Base-by-base conservation (phyloP, 2,113 vertebrate species). In the Cynocephalus volans region DNA sequence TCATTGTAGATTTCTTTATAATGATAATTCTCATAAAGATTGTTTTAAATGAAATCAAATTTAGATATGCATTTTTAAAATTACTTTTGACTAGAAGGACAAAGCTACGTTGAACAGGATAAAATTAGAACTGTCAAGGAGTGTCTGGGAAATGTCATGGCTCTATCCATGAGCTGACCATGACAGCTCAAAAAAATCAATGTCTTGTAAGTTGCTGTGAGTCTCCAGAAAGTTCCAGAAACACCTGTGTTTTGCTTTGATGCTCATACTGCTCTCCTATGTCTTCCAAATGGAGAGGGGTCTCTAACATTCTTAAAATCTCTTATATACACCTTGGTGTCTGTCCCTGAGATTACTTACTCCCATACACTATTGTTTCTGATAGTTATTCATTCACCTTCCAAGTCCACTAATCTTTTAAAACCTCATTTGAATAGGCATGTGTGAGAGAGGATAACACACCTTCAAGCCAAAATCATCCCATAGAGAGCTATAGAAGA, bases 21-120 rank as follows among this genome's bases (percentile, higher is more conserved):
- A 70, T 28, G 54, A 48, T 89, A 87, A 93, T 4, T 8, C 92
- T 80, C 48, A 72, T 28, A 60, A 54, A 86, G 56, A 28, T 69
- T 95, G 11, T 75, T 82, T 97, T 86, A 52, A 95, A 50, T 89
- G n/a, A 94, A 96, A 93, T 82, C 4, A 88, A 80, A 90, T 84
- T 87, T 95, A 76, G 31, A 70, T 48, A 75, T 64, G 3, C 18
- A 54, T 65, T 89, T 97, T 91, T 67, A 8, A 48, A 95, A 41
- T 28, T 67, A 52, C 52, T 82, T 76, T 97, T n/a, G 13, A 95
- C 54, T 64, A 62, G 33, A 52, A 95, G 36, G 79, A 72, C 14
- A 96, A 79, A 77, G 11, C 5, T 75, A 58, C 70, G n/a, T 79
- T 69, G 33, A 95, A 84, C 64, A 76, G 26, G 19, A 28, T 79